Evolutionary conservation across 2,113 vertebrate species (phyloP), one percentile per base, ranked within the genome.

Genomic region (Cyprinodon brontotheroides): DNA sequence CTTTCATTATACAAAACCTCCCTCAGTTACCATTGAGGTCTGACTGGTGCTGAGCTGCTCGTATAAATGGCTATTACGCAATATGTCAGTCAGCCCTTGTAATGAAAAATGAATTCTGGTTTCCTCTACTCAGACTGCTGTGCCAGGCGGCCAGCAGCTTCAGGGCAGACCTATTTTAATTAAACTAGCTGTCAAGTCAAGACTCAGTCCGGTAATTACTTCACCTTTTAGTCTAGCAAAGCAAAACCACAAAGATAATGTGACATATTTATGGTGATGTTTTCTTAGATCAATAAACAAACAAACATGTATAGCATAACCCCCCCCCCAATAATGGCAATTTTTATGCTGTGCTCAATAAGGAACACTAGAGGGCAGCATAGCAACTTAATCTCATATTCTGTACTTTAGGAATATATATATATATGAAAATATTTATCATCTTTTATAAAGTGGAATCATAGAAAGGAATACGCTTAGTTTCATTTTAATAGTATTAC

Each of bases 281-380:
- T 3, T 36, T 45, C 4, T 37, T 4, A 7, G 8, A n/a, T n/a
- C 77, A 80, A 20, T 29, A 76, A 43, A 66, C 0, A 61, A 71
- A 15, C 17, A 5, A 66, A 20, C 50, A 57, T 57, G 17, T 57
- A 53, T 17, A 3, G 47, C 3, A 12, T 10, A 14, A 15, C 4
- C 4, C 47, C 29, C 47, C 29, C 47, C 15, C 15, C 47, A 15
- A 4, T 48, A 1, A 62, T 22, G 63, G 60, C 57, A 20, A 15
- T 36, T 61, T 62, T 3, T 5, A 4, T 77, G 50, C 17, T 83
- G 63, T 86, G 36, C 66, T 39, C n/a, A 11, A 5, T 75, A 41
- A 11, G 48, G 50, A 9, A 82, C 90, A 87, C 87, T 57, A 91
- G 92, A 86, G 91, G 87, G 91, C 81, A 88, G 85, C 74, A 91